phyloP scores from a whole-genome alignment of 2,113 vertebrate genomes.

The Corapipo altera region DNA sequence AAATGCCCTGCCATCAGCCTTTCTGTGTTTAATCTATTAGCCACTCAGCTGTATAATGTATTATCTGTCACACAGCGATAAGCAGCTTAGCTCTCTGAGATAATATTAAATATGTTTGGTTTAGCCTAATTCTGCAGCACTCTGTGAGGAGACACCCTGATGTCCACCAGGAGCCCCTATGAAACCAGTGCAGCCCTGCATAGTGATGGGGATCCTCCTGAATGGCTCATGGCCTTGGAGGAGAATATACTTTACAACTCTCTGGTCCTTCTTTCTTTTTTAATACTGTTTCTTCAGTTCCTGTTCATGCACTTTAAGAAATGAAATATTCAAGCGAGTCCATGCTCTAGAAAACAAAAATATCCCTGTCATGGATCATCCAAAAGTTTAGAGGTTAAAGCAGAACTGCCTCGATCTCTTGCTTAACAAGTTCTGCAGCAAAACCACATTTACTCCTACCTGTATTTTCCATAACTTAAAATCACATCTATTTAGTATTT shows the following conservation, averaged over 20 bases:
- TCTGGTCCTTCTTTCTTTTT: neutral
- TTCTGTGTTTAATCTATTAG: constrained; percentile 47
- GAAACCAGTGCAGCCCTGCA: neutral
- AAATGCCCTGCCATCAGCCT: constrained; percentile 4
- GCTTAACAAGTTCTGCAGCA: neutral
- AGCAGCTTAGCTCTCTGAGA: constrained; percentile 46
- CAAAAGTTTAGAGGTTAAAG: constrained; percentile 10
- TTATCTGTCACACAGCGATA: constrained; percentile 42
- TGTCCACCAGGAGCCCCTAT: neutral
- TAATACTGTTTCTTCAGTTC: neutral
- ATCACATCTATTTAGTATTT: neutral
- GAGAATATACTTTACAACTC: neutral
- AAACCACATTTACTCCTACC: neutral
- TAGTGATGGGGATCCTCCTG: neutral
- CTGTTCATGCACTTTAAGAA: neutral
- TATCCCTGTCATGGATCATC: neutral
- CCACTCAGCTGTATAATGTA: constrained; percentile 42
- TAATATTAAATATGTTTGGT: constrained; percentile 32
- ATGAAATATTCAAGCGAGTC: neutral
- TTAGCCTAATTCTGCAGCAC: neutral
- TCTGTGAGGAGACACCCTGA: neutral
- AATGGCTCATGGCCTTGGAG: neutral
- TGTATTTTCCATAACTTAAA: neutral
- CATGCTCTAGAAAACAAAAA: constrained; percentile 55
- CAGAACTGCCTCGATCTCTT: neutral